phyloP scores from a whole-genome alignment of 1,140 invertebrate genomes.

The Neotoxoptera formosana region DNA sequence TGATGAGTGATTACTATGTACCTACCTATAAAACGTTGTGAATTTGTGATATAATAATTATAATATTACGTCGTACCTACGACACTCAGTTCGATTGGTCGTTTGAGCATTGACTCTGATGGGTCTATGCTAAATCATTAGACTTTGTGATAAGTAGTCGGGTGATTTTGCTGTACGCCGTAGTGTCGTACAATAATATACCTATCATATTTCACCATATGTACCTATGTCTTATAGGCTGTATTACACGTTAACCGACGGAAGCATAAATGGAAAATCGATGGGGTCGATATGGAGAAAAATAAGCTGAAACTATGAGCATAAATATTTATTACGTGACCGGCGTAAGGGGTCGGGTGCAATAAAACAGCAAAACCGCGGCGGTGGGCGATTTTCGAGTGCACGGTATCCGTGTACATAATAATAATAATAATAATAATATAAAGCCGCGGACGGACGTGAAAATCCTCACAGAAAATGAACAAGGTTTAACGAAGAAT shows the following conservation, averaged over 20 bases:
- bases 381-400: not conserved
- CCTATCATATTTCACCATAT: not conserved
- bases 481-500: constrained; percentile 31
- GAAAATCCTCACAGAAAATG: constrained; percentile 31
- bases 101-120: not conserved
- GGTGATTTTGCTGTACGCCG: not conserved
- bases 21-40: too few species aligned
- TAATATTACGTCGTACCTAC: not conserved
- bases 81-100: not conserved
- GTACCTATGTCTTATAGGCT: not conserved
- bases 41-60: not conserved
- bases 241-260: not conserved
- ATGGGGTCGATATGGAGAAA: not conserved
- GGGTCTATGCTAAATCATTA: not conserved
- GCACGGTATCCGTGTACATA: not conserved
- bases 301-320: not conserved
- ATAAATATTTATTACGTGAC: constrained; percentile 17
- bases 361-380: not conserved
- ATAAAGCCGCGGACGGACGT: not conserved
- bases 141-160: not conserved
- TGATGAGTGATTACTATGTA: too few species aligned
- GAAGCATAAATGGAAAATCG: not conserved
- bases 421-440: too few species aligned
- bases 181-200: not conserved
- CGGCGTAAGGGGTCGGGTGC: not conserved